These are phyloP conservation scores for Bubo scandiacus DNA, from an alignment of 2,113 vertebrate genomes.

Conservation along the genomic window DNA sequence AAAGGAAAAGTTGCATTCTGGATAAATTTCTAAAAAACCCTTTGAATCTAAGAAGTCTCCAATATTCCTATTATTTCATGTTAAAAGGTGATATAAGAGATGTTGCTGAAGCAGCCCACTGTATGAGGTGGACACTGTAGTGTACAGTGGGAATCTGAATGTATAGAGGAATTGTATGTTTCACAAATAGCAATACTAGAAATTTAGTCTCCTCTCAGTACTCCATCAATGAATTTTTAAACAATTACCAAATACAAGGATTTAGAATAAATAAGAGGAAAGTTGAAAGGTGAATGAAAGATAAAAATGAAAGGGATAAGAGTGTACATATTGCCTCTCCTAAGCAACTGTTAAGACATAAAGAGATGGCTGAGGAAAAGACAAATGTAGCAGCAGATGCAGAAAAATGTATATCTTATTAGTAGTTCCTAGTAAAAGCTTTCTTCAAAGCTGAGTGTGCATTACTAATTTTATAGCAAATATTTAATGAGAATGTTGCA, in stretches of 20 bases:
- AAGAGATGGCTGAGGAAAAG: background rate
- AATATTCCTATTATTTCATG: background rate
- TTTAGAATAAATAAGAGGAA: background rate
- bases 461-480: background rate
- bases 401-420: background rate
- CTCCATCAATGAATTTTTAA: background rate
- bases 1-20: background rate
- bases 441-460: background rate
- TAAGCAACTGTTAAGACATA: background rate
- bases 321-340: background rate
- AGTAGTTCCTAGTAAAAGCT: background rate
- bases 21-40: background rate
- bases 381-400: background rate
- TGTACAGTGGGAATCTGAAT: rapidly evolving
- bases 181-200: background rate
- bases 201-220: background rate
- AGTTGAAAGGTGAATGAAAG: background rate
- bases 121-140: background rate
- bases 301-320: background rate
- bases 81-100: background rate
- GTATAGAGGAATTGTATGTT: background rate
- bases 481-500: background rate
- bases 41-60: background rate
- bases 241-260: background rate
- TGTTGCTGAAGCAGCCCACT: background rate